A percentile compares a stretch with the other conserved stretches of the same genome.
Evolutionary conservation across 1,140 invertebrate species (phyloP).

Genomic region (Hyposmocoma kahamanoa): DNA sequence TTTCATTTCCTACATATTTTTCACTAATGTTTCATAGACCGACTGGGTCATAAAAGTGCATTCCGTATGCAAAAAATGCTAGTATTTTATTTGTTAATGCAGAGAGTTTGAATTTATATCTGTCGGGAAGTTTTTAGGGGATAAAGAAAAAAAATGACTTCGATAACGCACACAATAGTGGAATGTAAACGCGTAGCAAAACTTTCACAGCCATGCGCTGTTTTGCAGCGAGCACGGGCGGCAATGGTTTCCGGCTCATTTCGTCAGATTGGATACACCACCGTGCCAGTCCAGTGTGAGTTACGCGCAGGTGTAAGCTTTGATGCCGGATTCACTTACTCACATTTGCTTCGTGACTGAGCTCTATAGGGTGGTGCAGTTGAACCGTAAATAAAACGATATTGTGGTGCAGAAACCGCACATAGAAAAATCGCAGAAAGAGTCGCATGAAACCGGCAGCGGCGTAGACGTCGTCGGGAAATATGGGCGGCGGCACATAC

Average conservation of each 20-base stretch:
- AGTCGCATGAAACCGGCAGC: conserved; percentile 59
- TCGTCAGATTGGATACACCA: conserved; percentile 33
- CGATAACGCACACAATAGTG: background rate
- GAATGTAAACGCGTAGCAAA: background rate
- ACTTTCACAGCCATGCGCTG: background rate
- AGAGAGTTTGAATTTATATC: too few relatives aligned
- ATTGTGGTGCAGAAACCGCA: conserved; percentile 56
- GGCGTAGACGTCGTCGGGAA: conserved; percentile 50
- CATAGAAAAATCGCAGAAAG: conserved; percentile 56
- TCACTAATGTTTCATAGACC: too few relatives aligned
- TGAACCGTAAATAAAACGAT: conserved; percentile 50
- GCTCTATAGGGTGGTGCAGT: conserved; percentile 34
- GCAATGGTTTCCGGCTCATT: conserved; percentile 43
- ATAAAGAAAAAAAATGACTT: background rate
- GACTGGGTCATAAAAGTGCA: too few relatives aligned
- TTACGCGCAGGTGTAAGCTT: conserved; percentile 18
- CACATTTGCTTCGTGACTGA: conserved; percentile 42
- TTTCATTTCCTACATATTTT: too few relatives aligned
- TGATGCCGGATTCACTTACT: conserved; percentile 32
- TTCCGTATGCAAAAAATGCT: too few relatives aligned
- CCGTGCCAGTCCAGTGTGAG: conserved; percentile 28
- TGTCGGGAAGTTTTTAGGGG: background rate
- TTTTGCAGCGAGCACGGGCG: conserved; percentile 19
- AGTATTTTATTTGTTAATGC: too few relatives aligned
- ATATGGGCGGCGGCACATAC: conserved; percentile 54